Evolutionary conservation across 2,888 invertebrate genomes (phyloP).

Genomic region (Pyrocoelia pectoralis): DNA sequence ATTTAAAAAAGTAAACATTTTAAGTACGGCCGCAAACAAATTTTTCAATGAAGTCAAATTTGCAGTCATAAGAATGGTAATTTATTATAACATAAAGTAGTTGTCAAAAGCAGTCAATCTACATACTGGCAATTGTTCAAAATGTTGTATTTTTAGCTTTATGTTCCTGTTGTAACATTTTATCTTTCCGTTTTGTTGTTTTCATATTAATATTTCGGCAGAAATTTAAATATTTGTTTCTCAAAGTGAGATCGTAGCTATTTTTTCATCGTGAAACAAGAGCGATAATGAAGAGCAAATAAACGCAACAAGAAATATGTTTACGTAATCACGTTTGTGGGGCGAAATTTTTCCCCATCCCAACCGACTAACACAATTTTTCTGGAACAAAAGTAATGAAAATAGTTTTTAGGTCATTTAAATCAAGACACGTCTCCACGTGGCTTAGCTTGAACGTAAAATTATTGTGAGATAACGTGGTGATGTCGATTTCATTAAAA

Average conservation of each 20-base stretch:
- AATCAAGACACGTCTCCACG: no score
- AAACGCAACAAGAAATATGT: background rate
- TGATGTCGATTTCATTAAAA: no score
- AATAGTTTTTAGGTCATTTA: no score
- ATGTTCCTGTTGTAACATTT: slow-evolving; percentile 2
- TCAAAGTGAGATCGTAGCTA: background rate
- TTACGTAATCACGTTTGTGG: background rate
- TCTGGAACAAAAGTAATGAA: no score
- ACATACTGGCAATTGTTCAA: background rate
- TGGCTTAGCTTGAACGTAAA: no score
- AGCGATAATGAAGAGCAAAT: no score
- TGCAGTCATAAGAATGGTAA: background rate
- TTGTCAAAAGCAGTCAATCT: slow-evolving; percentile 6
- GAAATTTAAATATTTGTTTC: background rate
- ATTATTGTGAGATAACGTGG: no score
- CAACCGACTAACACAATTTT: no score
- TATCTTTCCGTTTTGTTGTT: background rate
- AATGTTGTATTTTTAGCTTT: slow-evolving; percentile 5
- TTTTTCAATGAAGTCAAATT: slow-evolving; percentile 5
- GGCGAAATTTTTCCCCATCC: no score
- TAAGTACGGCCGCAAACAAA: background rate
- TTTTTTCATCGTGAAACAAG: no score
- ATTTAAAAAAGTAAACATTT: background rate
- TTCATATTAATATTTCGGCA: slow-evolving; percentile 4
- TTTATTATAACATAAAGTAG: slow-evolving; percentile 4